Base-by-base conservation (phyloP, 2,797 vertebrate genomes). In the Myotis vivesi region DNA sequence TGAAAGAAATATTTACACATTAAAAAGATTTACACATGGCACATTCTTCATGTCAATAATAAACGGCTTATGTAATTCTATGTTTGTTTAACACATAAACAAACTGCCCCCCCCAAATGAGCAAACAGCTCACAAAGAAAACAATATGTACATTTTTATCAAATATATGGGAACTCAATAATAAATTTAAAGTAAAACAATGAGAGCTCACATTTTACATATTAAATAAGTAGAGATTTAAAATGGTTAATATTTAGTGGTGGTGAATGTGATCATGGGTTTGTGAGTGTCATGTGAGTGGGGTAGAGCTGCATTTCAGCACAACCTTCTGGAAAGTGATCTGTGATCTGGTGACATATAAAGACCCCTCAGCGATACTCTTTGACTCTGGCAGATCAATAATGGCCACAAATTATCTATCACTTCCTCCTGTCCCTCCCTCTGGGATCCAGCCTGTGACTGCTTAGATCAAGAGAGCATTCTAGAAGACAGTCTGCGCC, bases 121-220 rank as follows among this genome's bases (percentile, higher is more conserved):
- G 22, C n/a, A 53, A n/a, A 89, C 4, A 85, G 73, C 57, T 64
- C 38, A 46, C 38, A 71, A 75, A 76, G 51, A 71, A 86, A 62
- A 89, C 71, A 76, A 33, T 23, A 64, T 30, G 71, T 15, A 76
- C 33, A 76, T n/a, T 72, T 72, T 87, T 73, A 83, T 79, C 46
- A 83, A 73, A 62, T 25, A 44, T 30, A 36, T 44, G 38, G 12
- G 64, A 82, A 6, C 4, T 53, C 59, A 64, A 38, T 41, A 80
- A 89, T 81, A 92, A 80, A 64, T 77, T 72, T 36, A 91, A 79
- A 94, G 9, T 79, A 44, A 91, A 92, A 89, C 53, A 84, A 55
- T 2, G 51, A 92, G 16, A 69, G 59, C 49, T 16, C 36, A 57
- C 51, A 55, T 71, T 85, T 95, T 30, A 86, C 9, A 25, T 55